Conservation (phyloP, 2,113 vertebrate species). For the Rhadina sibilatrix region DNA sequence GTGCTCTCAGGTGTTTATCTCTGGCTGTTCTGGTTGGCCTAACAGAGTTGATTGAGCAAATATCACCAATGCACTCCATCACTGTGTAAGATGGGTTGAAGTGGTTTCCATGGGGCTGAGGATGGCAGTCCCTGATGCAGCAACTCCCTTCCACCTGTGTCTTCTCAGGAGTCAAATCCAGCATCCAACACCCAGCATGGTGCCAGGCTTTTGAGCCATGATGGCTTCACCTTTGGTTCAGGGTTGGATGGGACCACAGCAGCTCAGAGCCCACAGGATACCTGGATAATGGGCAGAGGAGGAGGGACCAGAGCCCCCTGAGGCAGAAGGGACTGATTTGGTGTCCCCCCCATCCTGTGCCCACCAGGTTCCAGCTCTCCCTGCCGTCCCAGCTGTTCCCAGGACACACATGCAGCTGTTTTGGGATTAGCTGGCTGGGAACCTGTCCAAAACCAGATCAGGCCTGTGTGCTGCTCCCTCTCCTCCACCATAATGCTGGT, state of each 20-base stretch:
- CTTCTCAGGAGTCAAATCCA: background rate
- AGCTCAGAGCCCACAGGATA: background rate
- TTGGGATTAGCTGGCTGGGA: background rate
- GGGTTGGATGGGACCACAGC: background rate
- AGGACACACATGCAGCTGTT: background rate
- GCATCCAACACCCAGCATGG: background rate
- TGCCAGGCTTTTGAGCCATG: background rate
- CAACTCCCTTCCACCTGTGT: background rate
- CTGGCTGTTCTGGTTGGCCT: background rate
- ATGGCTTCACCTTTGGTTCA: background rate
- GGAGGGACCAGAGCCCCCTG: background rate
- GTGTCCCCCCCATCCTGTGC: background rate
- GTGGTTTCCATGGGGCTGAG: background rate
- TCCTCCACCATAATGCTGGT: background rate
- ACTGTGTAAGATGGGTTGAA: background rate
- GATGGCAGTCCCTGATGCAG: background rate
- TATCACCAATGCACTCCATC: rapidly evolving
- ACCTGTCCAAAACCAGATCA: background rate
- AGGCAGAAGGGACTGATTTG: background rate
- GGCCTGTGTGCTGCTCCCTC: background rate
- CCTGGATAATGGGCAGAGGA: background rate
- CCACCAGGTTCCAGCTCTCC: background rate
- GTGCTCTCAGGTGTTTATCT: background rate
- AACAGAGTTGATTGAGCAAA: background rate
- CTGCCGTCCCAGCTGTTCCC: background rate